A percentile compares a stretch with the other conserved stretches of the same genome.
These are phyloP conservation scores for Aphelenchoides bicaudatus DNA, from an alignment of 2,888 invertebrate species.

Conservation along the genomic window DNA sequence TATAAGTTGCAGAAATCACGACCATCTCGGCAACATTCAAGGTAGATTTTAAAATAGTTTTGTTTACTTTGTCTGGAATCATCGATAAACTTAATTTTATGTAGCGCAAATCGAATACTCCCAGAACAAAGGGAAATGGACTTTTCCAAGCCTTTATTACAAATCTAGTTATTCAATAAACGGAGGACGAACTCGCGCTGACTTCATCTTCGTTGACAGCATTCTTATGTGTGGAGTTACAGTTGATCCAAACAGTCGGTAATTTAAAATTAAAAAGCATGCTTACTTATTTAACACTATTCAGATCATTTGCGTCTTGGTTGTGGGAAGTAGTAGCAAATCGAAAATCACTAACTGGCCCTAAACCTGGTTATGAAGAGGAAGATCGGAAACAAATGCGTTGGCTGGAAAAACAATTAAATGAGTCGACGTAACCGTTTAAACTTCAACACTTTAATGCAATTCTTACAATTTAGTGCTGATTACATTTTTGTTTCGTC, in stretches of 20 bases:
- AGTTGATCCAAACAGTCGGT: slow-evolving; percentile 36
- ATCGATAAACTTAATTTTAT: no score
- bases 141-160: slow-evolving; percentile 22
- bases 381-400: slow-evolving; percentile 60
- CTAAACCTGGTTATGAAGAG: neutral
- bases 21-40: slow-evolving; percentile 64
- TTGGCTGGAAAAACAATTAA: slow-evolving; percentile 61
- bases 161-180: slow-evolving; percentile 49
- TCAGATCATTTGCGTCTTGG: neutral
- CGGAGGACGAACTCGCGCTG: slow-evolving; percentile 49
- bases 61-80: no score
- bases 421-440: slow-evolving; percentile 52
- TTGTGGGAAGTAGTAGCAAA: neutral
- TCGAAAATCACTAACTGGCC: neutral
- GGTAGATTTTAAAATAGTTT: no score
- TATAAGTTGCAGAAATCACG: slow-evolving; percentile 66
- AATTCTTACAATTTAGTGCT: slow-evolving; percentile 58
- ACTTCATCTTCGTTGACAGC: slow-evolving; percentile 65
- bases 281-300: no score
- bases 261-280: no score
- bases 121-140: slow-evolving; percentile 48
- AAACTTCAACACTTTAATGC: slow-evolving; percentile 12
- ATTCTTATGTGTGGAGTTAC: slow-evolving; percentile 63
- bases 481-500: slow-evolving; percentile 64
- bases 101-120: slow-evolving; percentile 64